Base-by-base conservation (phyloP, 2,888 invertebrate species). In the Synanthedon formicaeformis region DNA sequence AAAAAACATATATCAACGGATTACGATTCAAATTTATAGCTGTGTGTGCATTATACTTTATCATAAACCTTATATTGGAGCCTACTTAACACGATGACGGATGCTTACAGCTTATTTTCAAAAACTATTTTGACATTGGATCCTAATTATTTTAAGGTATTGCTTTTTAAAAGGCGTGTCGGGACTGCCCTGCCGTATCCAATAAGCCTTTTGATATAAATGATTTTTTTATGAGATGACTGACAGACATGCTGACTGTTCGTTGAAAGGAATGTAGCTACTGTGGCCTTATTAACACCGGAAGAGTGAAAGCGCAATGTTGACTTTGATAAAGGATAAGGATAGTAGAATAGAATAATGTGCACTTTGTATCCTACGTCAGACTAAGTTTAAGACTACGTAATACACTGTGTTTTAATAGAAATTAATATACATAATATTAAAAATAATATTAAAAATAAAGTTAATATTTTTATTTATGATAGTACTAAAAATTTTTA, bases 71-170 rank as follows among this genome's bases (percentile, higher is more conserved):
- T 69, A 75, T 78, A 76, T 77, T 75, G 71, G 65, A 65, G 63
- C 67, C 73, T 79, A 74, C 79, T 82, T 81, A 81, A 75, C 72
- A 74, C 66, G 62, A 63, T 65, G 69, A 69, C 69, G 67, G 69
- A 71, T 70, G 68, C 70, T 69, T 69, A 70, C 66, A 66, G 65
- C 67, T 67, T 63, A 64, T 60, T 66, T 68, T 71, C 67, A 70
- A 66, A 69, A 71, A 69, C 73, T 85, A 80, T 85, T 86, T 82
- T 85, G 86, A 86, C 85, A 81, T 73, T 64, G 64, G 71, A 75
- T 75, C 72, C 78, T 78, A 82, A 85, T 85, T 84, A 83, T 81
- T 80, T 76, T 71, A 74, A 74, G 70, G 71, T 82, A 73, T 82
- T 75, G 64, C 76, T 71, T 71, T 81, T 83, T 78, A 73, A 75